phyloP scores from a whole-genome alignment of 2,888 invertebrate genomes.

The Tromatobia lineatoria region DNA sequence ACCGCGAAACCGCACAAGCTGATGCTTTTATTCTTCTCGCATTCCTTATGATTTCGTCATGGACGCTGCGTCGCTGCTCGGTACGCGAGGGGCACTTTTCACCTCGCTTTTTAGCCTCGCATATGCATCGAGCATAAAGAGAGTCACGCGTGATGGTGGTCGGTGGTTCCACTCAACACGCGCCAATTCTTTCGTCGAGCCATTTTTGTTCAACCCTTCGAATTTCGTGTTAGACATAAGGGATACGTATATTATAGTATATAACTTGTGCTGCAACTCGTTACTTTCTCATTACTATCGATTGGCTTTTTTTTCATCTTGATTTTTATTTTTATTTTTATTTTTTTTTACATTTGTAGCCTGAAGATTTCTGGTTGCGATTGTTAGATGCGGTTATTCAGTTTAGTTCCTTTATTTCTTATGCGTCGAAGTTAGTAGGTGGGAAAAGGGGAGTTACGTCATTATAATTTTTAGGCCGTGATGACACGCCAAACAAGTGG shows the following conservation, averaged over 20 bases:
- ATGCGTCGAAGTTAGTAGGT: not conserved
- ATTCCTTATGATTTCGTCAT: constrained; percentile 33
- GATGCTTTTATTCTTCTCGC: constrained; percentile 24
- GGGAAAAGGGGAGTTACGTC: not conserved
- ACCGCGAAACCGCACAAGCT: constrained; percentile 42
- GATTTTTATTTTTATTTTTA: not conserved
- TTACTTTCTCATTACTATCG: constrained; percentile 14
- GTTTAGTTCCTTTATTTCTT: not conserved
- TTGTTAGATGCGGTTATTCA: constrained; percentile 14
- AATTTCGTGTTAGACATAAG: not conserved
- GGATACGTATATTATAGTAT: no score
- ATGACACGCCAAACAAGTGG: not conserved
- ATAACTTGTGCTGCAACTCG: not conserved
- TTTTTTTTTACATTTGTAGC: not conserved
- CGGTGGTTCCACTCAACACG: constrained; percentile 30
- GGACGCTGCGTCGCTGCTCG: constrained; percentile 18
- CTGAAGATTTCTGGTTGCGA: not conserved
- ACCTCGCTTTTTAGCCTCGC: not conserved
- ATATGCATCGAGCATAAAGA: constrained; percentile 16
- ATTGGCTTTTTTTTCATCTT: not conserved
- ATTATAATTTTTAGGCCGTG: not conserved
- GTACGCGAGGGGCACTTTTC: not conserved
- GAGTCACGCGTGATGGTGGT: constrained; percentile 42
- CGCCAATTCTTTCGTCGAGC: constrained; percentile 31
- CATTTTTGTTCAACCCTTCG: not conserved